A percentile compares a stretch with the other conserved stretches of the same genome.
Evolutionary conservation across 2,113 vertebrate species (phyloP).

Genomic region (Neodon shergylaensis): DNA sequence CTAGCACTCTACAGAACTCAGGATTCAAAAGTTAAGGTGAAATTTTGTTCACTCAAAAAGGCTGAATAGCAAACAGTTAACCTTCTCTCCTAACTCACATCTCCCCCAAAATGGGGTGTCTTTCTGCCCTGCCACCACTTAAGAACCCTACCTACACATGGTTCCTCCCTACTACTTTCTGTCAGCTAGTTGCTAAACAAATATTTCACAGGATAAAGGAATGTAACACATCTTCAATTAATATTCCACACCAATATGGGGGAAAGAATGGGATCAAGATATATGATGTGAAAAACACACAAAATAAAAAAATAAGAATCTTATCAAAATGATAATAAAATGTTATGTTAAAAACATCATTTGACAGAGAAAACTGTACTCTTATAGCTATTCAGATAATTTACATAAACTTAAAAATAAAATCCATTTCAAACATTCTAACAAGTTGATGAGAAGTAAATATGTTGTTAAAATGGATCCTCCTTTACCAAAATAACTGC

Average conservation of each 20-base stretch:
- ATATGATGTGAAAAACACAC: not conserved
- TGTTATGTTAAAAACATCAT: not conserved
- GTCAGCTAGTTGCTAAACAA: no score
- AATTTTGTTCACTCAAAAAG: no score
- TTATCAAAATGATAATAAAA: not conserved
- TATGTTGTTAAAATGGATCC: not conserved
- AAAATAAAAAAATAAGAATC: not conserved
- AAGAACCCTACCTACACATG: no score
- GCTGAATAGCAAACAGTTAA: no score
- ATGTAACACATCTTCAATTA: no score
- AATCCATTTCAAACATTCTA: slow-evolving; percentile 16
- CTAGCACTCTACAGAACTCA: no score
- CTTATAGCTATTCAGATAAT: not conserved
- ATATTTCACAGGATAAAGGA: no score
- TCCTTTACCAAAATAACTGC: not conserved
- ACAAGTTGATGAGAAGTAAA: slow-evolving; percentile 18
- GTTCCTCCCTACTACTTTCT: no score
- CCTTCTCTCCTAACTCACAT: no score
- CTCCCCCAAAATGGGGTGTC: no score
- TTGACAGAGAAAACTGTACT: not conserved
- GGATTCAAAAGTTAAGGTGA: no score
- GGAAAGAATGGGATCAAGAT: not conserved
- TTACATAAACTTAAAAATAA: not conserved
- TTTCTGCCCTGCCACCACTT: no score
- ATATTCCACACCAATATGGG: not conserved